phyloP scores from a whole-genome alignment of 2,797 vertebrate species.

The Pelodytes ibericus region DNA sequence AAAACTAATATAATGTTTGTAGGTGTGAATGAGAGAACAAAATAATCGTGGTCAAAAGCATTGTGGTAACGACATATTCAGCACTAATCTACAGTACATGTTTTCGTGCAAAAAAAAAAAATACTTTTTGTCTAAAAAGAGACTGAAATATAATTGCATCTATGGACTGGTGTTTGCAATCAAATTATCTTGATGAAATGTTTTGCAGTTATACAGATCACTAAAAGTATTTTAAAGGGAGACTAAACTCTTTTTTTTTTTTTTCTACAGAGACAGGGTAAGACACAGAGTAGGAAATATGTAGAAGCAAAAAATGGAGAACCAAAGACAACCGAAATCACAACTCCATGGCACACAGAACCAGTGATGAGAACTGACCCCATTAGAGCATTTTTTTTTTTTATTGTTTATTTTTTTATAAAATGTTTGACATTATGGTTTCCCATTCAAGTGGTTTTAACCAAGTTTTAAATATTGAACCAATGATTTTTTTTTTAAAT shows the following conservation, averaged over 20 bases:
- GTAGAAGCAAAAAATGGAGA: neutral
- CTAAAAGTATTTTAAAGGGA: neutral
- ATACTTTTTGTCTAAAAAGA: constrained; percentile 14
- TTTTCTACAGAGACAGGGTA: neutral
- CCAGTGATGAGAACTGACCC: neutral
- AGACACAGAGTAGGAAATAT: neutral
- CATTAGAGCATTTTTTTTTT: no score
- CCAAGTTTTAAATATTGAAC: no score
- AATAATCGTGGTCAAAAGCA: constrained; percentile 53
- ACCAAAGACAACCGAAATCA: neutral
- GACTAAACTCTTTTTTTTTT: neutral
- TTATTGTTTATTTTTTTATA: no score
- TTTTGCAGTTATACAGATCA: constrained; percentile 2
- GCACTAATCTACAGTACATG: constrained; percentile 31
- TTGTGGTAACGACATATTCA: constrained; percentile 16
- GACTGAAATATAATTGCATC: constrained; percentile 28
- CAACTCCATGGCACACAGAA: neutral
- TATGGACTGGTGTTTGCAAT: constrained; percentile 17
- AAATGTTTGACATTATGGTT: no score
- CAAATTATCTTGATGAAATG: constrained; percentile 1
- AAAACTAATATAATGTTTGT: constrained; percentile 60
- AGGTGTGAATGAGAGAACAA: constrained; percentile 59
- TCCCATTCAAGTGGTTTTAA: no score
- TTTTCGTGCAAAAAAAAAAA: constrained; percentile 39
- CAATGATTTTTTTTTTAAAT: no score